phyloP scores from a whole-genome alignment of 2,113 vertebrate genomes.

The Spea bombifrons region DNA sequence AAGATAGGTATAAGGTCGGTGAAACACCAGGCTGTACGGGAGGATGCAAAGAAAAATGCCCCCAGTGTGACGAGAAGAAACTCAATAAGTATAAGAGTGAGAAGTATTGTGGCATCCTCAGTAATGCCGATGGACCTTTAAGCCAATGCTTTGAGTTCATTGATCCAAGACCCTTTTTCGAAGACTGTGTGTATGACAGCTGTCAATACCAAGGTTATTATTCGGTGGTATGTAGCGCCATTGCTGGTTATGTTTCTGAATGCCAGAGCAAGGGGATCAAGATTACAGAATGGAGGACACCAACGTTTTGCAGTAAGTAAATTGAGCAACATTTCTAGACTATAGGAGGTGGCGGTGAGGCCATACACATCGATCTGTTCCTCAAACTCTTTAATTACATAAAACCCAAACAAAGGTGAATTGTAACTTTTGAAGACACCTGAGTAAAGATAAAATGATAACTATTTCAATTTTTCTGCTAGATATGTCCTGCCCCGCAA shows the following conservation, averaged over 20 bases:
- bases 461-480: background rate
- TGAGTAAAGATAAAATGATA: background rate
- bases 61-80: slow-evolving; percentile 7
- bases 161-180: slow-evolving; percentile 52
- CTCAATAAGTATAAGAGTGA: slow-evolving; percentile 39
- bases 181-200: slow-evolving; percentile 61
- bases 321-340: background rate
- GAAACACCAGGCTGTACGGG: slow-evolving; percentile 60
- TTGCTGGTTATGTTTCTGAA: slow-evolving; percentile 55
- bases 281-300: slow-evolving; percentile 56
- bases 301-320: slow-evolving; percentile 61
- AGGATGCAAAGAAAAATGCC: slow-evolving; percentile 54
- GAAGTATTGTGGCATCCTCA: slow-evolving; percentile 61
- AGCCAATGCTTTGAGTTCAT: slow-evolving; percentile 52
- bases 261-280: slow-evolving; percentile 53
- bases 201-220: slow-evolving; percentile 59
- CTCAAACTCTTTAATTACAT: too few species aligned
- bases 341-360: too few species aligned
- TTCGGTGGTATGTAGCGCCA: slow-evolving; percentile 52
- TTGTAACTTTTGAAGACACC: too few species aligned
- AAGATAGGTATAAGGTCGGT: slow-evolving; percentile 64
- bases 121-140: slow-evolving; percentile 52
- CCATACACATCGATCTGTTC: too few species aligned
- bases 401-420: too few species aligned
- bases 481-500: slow-evolving; percentile 58